Evolutionary conservation across 1,140 invertebrate species (phyloP), one percentile per base, ranked within the genome.

Genomic region (Hestina assimilis): DNA sequence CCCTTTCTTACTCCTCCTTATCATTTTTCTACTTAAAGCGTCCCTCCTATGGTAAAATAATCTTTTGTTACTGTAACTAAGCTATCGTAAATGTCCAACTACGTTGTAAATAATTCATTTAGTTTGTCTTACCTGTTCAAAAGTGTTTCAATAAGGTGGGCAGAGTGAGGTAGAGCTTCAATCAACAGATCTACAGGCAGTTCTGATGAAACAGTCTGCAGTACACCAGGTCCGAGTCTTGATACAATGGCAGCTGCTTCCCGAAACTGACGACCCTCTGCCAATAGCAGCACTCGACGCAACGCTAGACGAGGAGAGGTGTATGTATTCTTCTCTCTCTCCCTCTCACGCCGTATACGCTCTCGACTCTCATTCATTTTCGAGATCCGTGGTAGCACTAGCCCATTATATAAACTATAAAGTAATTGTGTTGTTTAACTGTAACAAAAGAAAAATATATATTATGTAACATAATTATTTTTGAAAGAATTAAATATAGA

Each of bases 171-270:
- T 83, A 98, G 90, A 2, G 95, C 92, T 64, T 97, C 96, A 17
- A 97, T 92, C 63, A 98, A 91, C 61, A 96, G 87, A 75, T 97
- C 96, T 12, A 97, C 90, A 0, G 96, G 96, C 50, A 98, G 88
- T 59, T 97, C 95, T 0, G 91, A 86, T 0, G 93, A 90, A 9
- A 96, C 93, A 4, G 91, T 91, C 48, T 92, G 92, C 56, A 97
- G 89, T 1, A 95, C 95, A 0, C 92, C 93, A 24, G 92, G 90
- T 9, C 94, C 94, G 4, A 97, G 85, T 42, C 94, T 90, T 14
- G 93, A 90, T 29, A 97, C 90, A 17, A 96, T 93, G 14, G 92
- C 91, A 0, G 95, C 94, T 9, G 95, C 95, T 69, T 96, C 95
- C 12, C 93, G 84, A 72, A 94, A 95, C 77, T 96, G 94, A 9